phyloP scores from a whole-genome alignment of 2,113 vertebrate species.

The Ophthalmolycus amberensis region DNA sequence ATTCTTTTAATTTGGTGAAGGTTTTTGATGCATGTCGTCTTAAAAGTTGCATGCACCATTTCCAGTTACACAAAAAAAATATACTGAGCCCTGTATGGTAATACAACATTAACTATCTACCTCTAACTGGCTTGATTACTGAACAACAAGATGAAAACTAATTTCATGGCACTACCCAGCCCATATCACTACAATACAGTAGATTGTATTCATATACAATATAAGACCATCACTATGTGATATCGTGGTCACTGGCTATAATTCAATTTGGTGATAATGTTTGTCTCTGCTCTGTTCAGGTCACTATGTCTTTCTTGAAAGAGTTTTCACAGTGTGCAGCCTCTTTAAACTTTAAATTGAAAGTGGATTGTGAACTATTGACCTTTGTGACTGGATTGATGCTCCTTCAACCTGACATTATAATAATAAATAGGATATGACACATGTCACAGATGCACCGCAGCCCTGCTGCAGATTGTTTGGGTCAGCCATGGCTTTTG shows the following conservation, averaged over 20 bases:
- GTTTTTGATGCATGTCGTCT: neutral
- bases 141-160: neutral
- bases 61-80: neutral
- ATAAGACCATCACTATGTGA: neutral
- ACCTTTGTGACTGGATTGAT: conserved; percentile 51
- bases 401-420: conserved; percentile 60
- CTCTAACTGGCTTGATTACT: neutral
- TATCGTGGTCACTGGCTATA: neutral
- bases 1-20: neutral
- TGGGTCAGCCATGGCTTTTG: conserved; percentile 60
- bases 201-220: no score
- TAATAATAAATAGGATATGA: conserved; percentile 67
- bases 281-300: neutral
- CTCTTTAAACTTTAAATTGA: conserved; percentile 25
- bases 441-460: conserved; percentile 67
- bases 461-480: conserved; percentile 34
- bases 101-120: neutral
- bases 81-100: neutral
- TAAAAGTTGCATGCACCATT: neutral
- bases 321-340: neutral
- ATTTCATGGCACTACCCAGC: neutral
- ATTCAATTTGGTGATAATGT: neutral
- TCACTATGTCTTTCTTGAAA: neutral
- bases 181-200: neutral
- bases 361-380: conserved; percentile 32